These are phyloP conservation scores for Mesembrinibis cayennensis DNA, from an alignment of 2,113 vertebrate species.

Conservation along the genomic window DNA sequence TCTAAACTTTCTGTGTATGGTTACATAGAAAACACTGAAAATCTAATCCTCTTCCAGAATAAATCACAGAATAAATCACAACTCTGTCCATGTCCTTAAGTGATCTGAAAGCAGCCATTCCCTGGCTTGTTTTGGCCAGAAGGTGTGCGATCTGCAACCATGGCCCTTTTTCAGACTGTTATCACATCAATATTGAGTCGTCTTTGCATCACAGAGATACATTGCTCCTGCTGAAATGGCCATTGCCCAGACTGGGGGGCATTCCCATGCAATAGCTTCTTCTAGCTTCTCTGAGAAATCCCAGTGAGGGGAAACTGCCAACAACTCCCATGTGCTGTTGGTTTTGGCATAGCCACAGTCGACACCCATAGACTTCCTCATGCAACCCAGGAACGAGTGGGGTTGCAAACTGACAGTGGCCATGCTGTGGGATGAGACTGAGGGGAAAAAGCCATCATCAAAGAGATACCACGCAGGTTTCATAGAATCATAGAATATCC, in stretches of 20 bases:
- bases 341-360: neutral
- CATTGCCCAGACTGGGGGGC: neutral
- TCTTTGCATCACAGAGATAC: neutral
- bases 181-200: neutral
- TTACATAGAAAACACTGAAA: neutral
- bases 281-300: neutral
- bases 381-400: rapidly evolving
- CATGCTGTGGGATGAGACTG: neutral
- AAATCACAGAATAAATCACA: neutral
- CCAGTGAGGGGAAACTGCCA: neutral
- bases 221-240: neutral
- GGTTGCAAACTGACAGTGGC: neutral
- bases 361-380: neutral
- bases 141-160: neutral
- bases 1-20: neutral
- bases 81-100: neutral
- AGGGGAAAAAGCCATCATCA: neutral
- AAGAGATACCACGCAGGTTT: neutral
- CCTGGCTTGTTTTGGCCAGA: neutral
- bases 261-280: neutral
- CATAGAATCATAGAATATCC: too few species aligned
- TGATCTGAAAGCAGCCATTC: neutral
- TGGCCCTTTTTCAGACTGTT: neutral
- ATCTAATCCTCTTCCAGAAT: neutral
- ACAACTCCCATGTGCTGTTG: neutral